Base-by-base conservation (phyloP, 2,888 invertebrate genomes). In the Sarcophaga carnaria region DNA sequence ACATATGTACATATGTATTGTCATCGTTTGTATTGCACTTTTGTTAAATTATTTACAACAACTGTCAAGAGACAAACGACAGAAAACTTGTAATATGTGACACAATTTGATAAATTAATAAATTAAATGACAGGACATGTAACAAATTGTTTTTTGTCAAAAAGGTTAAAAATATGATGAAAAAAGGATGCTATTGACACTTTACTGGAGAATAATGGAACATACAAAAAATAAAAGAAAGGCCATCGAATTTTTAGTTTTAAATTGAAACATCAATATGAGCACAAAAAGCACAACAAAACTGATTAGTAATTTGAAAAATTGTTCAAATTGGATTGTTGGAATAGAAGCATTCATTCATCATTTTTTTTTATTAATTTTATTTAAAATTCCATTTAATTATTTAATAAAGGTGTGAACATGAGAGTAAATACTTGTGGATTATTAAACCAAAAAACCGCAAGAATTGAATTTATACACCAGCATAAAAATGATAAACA, bases 71-170 rank as follows among this genome's bases (percentile, higher is more conserved):
- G 84, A 77, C 80, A 2, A 37, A 37, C 80, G 10, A 37, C 10
- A 10, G 37, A 54, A 72, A 80, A 70, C 25, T 67, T 85, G 80
- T 80, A 62, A 85, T 80, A 76, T 80, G 76, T 80, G 76, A 85
- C 76, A 80, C 37, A 37, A 37, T 85, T 85, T 85, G 84, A 85
- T 80, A 85, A 80, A 85, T 85, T 85, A 85, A 80, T 76, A 77
- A 85, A 80, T 76, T 76, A 80, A 85, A 85, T 80, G 80, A 70
- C 80, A 80, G 84, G 84, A 85, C 84, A 80, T 85, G 70, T 85
- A 60, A 84, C 80, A 76, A 84, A 80, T 76, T 71, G 60, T 63
- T 66, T 59, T 72, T 77, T 80, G 76, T 76, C 70, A 76, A 84
- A 27, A 54, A 80, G 71, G 80, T 76, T 85, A 71, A 84, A 71